Conservation (phyloP, 1,140 invertebrate species). For the Drosophila subpulchrella region DNA sequence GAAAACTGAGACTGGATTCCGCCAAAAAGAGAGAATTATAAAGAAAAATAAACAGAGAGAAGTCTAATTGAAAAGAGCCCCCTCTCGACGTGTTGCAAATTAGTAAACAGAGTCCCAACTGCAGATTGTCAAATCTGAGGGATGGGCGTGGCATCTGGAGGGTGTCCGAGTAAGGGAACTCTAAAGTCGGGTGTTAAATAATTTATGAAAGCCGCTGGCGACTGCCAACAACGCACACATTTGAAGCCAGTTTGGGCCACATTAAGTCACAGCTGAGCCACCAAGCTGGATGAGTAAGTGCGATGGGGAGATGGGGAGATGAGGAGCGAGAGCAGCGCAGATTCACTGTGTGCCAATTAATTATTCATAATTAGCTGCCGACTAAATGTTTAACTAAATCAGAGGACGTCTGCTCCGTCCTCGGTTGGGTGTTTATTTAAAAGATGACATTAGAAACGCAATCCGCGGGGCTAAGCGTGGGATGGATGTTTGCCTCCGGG, state of each 20-base stretch:
- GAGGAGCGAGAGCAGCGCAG: background rate
- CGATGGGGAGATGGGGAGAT: too few species aligned
- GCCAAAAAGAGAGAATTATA: conserved; percentile 1
- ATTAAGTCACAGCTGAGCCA: conserved; percentile 39
- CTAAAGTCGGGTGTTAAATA: conserved; percentile 60
- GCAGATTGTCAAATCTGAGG: conserved; percentile 28
- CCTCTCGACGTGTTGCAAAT: conserved; percentile 52
- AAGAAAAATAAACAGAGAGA: conserved; percentile 12
- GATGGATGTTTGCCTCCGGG: conserved; percentile 33
- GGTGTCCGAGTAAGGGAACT: background rate
- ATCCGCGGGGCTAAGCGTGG: conserved; percentile 27
- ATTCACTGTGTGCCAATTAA: conserved; percentile 57
- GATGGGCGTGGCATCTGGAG: background rate
- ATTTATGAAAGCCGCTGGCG: conserved; percentile 58
- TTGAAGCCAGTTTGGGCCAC: conserved; percentile 36
- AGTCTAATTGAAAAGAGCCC: conserved; percentile 26
- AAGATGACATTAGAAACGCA: conserved; percentile 41
- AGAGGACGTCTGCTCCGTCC: conserved; percentile 34
- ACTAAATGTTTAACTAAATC: conserved; percentile 76
- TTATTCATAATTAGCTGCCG: conserved; percentile 74
- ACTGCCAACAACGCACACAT: conserved; percentile 40
- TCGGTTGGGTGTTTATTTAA: conserved; percentile 43
- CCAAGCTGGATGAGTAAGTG: background rate
- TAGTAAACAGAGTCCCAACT: conserved; percentile 55
- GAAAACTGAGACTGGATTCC: background rate